Conservation (phyloP, 2,113 vertebrate species). For the Xenopus laevis region DNA sequence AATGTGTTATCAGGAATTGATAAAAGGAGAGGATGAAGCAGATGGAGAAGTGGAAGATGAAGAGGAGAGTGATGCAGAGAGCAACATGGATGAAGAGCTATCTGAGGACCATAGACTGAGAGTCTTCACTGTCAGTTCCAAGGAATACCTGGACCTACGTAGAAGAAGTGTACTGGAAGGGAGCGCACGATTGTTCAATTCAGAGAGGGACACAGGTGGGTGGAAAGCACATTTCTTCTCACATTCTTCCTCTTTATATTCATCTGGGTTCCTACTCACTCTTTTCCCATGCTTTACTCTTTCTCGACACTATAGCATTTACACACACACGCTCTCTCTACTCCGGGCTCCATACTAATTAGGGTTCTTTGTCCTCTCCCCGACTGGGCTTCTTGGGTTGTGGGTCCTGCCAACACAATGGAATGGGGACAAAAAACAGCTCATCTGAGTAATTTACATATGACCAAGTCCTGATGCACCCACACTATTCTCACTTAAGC, state of each 20-base stretch:
- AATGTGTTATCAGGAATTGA: slow-evolving; percentile 20
- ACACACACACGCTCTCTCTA: too few species aligned
- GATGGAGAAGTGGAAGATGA: slow-evolving; percentile 15
- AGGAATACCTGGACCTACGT: slow-evolving; percentile 37
- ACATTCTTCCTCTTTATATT: background rate
- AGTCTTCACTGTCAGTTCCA: slow-evolving; percentile 47
- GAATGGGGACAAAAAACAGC: too few species aligned
- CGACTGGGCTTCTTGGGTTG: too few species aligned
- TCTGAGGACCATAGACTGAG: background rate
- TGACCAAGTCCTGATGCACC: too few species aligned
- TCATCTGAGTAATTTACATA: too few species aligned
- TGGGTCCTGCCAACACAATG: too few species aligned
- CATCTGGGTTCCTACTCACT: too few species aligned
- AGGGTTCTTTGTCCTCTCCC: too few species aligned
- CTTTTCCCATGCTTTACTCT: too few species aligned
- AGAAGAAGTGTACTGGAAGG: slow-evolving; percentile 35
- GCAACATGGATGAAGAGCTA: background rate
- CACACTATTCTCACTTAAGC: too few species aligned
- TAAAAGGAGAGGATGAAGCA: slow-evolving; percentile 2
- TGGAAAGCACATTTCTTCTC: background rate
- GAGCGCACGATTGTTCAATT: slow-evolving; percentile 26
- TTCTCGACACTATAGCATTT: too few species aligned
- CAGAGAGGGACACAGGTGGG: slow-evolving; percentile 39
- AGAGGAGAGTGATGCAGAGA: background rate
- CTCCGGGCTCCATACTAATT: too few species aligned